Evolutionary conservation across 2,113 vertebrate genomes (phyloP), one percentile per base, ranked within the genome.

Genomic region (Hucho hucho): DNA sequence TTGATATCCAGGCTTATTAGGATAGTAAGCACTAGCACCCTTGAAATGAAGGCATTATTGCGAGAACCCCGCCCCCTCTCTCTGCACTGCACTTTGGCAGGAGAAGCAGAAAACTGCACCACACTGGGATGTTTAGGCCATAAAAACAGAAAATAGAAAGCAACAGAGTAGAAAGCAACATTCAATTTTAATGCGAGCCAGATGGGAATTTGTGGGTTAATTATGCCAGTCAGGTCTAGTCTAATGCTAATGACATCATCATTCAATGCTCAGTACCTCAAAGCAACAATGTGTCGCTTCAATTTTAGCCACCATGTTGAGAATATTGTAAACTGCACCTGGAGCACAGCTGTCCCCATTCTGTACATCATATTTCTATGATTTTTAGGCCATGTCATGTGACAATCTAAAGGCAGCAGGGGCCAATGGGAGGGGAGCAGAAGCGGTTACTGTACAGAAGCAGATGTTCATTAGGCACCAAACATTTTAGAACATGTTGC

Each of bases 391-490:
- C 73, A 22, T 67, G 77, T 69, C 75, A 22, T 59, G 75, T 66
- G 79, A 73, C 64, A 67, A 59, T 63, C 4, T 61, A 25, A 78
- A 79, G 72, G 77, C 22, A 69, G 25, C 6, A 2, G 78, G 22
- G 29, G 5, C n/a, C 49, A 4, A 70, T 28, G n/a, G 69, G 73
- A 69, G 78, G 4, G 53, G 75, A 86, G 74, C 72, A 80, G 84
- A 81, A 75, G 77, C 79, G 79, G 72, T 63, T 69, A 79, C 79
- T 85, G 74, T 82, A 89, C 84, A 86, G 28, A 76, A 86, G 16
- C 82, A 70, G 75, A 75, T 70, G 84, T 86, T 82, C 80, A 82
- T 6, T 18, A 76, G 79, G 81, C 77, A 78, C 49, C 49, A 53
- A 53, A 53, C 14, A 5, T 53, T 53, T 53, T 18, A 53, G 16